A percentile compares a stretch with the other conserved stretches of the same genome.
Evolutionary conservation across 2,113 vertebrate species (phyloP).

Genomic region (Ornithorhynchus anatinus): DNA sequence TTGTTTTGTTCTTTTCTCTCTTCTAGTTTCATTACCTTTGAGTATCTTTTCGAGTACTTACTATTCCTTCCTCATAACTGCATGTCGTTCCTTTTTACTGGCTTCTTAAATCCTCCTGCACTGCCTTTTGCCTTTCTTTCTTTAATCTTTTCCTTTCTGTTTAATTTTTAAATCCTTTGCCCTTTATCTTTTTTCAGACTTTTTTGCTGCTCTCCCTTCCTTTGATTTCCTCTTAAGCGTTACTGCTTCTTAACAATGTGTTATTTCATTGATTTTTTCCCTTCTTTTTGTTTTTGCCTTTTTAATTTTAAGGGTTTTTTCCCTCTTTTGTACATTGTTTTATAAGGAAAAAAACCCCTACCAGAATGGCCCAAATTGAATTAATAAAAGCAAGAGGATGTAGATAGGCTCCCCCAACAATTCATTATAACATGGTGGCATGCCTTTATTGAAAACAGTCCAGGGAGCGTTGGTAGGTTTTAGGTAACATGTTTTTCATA

Average conservation of each 20-base stretch:
- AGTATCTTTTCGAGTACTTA: conserved; percentile 52
- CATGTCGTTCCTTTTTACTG: conserved; percentile 61
- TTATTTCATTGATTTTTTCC: conserved; percentile 64
- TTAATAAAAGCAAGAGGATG: conserved; percentile 48
- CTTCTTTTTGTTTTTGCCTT: conserved; percentile 58
- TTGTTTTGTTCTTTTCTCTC: conserved; percentile 5
- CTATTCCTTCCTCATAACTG: conserved; percentile 57
- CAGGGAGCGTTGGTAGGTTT: conserved; percentile 24
- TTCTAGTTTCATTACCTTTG: conserved; percentile 34
- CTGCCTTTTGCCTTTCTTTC: conserved; percentile 70
- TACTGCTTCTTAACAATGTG: conserved; percentile 65
- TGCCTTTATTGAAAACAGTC: conserved; percentile 52
- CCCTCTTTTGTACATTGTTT: conserved; percentile 31
- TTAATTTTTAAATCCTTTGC: conserved; percentile 76
- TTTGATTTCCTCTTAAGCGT: conserved; percentile 71
- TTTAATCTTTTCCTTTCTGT: conserved; percentile 73
- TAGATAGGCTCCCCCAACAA: conserved; percentile 22
- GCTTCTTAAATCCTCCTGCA: conserved; percentile 69
- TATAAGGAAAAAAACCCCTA: conserved; percentile 36
- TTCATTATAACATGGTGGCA: too few relatives aligned
- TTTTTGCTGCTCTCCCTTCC: conserved; percentile 63
- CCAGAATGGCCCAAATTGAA: conserved; percentile 22
- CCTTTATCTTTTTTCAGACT: conserved; percentile 72
- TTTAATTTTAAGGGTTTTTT: conserved; percentile 48
- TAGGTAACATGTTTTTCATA: conserved; percentile 29